phyloP scores from a whole-genome alignment of 2,113 vertebrate species.

The Gnathonemus echidnorhynchus region DNA sequence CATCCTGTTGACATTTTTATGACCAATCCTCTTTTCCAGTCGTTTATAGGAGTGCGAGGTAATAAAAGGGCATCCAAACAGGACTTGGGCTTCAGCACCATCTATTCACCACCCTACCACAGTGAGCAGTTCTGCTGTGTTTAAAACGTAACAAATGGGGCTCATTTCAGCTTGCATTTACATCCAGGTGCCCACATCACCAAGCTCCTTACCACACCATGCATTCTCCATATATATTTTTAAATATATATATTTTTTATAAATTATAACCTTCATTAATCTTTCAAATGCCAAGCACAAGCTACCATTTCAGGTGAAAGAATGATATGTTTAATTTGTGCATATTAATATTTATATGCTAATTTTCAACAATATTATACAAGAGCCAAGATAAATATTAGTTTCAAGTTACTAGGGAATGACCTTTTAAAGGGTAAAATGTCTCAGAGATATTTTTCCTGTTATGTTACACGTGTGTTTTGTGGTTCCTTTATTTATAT shows the following conservation, averaged over 20 bases:
- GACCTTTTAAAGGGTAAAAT: not conserved
- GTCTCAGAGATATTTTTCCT: not conserved
- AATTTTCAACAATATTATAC: not conserved
- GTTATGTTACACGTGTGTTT: not conserved
- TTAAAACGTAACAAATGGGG: not conserved
- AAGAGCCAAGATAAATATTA: not conserved
- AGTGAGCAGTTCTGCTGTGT: not conserved
- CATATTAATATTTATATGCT: conserved; percentile 9
- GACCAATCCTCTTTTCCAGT: conserved; percentile 11
- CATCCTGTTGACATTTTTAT: conserved; percentile 11
- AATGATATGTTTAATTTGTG: conserved; percentile 8
- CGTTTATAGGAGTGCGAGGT: conserved; percentile 9
- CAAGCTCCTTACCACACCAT: not conserved
- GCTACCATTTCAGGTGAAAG: not conserved
- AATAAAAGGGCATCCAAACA: not conserved
- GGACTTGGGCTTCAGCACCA: not conserved
- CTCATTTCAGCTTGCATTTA: not conserved
- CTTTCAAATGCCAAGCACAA: not conserved
- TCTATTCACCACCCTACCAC: not conserved
- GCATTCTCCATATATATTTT: not conserved
- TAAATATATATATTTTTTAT: not conserved
- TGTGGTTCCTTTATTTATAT: not conserved
- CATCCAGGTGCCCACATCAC: not conserved
- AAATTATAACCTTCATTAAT: not conserved
- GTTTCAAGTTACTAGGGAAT: not conserved